phyloP scores from a whole-genome alignment of 2,888 invertebrate species.

The Schrankia costaestrigalis region DNA sequence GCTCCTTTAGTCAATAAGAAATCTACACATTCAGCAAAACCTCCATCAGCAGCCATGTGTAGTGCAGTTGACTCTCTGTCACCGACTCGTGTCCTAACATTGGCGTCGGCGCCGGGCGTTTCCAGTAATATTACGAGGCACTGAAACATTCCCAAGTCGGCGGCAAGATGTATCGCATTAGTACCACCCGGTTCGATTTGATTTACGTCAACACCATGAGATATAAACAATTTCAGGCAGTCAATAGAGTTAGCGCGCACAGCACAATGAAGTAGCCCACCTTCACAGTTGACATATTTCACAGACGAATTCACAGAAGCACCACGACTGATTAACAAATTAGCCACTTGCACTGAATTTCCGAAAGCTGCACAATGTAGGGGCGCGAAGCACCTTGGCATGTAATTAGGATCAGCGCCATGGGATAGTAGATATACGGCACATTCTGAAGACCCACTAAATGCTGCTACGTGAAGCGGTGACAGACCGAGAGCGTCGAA shows the following conservation, averaged over 20 bases:
- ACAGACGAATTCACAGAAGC: constrained; percentile 85
- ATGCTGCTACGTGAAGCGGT: constrained; percentile 88
- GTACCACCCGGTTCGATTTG: constrained; percentile 87
- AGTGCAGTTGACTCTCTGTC: constrained; percentile 89
- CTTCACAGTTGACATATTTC: constrained; percentile 84
- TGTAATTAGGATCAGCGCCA: constrained; percentile 85
- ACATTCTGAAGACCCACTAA: constrained; percentile 87
- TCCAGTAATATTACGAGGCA: constrained; percentile 88
- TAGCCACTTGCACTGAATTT: constrained; percentile 89
- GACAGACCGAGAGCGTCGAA: constrained; percentile 87
- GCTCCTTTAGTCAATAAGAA: constrained; percentile 87
- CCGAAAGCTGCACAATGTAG: constrained; percentile 95
- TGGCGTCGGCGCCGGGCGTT: constrained; percentile 85
- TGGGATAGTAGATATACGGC: constrained; percentile 84
- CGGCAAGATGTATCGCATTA: constrained; percentile 90
- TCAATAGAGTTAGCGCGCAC: constrained; percentile 91
- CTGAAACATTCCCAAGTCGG: constrained; percentile 88
- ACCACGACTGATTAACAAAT: constrained; percentile 86
- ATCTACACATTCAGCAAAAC: constrained; percentile 90
- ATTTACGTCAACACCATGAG: constrained; percentile 88
- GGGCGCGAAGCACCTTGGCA: constrained; percentile 88
- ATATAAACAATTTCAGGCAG: constrained; percentile 87
- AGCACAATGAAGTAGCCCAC: constrained; percentile 91
- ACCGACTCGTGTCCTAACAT: constrained; percentile 84
- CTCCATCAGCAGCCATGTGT: constrained; percentile 94